Evolutionary conservation across 2,113 vertebrate species (phyloP).

Genomic region (Grantiella picta): DNA sequence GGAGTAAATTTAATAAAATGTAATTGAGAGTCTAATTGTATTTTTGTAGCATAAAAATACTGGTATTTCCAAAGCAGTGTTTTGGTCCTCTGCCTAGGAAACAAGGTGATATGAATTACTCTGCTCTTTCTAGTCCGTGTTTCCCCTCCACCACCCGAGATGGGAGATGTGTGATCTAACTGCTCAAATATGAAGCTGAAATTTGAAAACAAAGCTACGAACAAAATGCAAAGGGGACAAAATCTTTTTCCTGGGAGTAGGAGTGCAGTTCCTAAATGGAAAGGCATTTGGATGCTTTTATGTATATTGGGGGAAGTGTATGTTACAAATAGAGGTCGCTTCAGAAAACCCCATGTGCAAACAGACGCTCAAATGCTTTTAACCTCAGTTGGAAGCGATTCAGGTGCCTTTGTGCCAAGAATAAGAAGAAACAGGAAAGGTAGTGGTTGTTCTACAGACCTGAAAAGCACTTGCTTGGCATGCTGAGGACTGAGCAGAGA

Average conservation of each 20-base stretch:
- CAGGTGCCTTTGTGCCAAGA: conserved; percentile 38
- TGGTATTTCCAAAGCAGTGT: background rate
- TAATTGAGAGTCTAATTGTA: conserved; percentile 2
- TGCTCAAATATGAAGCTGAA: background rate
- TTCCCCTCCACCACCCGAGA: background rate
- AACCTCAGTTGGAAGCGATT: conserved; percentile 24
- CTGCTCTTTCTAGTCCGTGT: background rate
- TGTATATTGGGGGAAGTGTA: background rate
- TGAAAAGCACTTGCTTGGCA: background rate
- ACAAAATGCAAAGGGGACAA: background rate
- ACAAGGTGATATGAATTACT: background rate
- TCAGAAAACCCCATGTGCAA: background rate
- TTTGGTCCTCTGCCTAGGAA: background rate
- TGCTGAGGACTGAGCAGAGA: background rate
- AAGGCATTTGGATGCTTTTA: background rate
- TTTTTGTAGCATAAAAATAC: background rate
- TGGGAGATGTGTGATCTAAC: background rate
- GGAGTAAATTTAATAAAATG: background rate
- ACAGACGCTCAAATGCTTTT: conserved; percentile 5
- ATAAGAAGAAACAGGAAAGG: conserved; percentile 57
- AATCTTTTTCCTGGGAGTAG: background rate
- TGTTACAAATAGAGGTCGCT: background rate
- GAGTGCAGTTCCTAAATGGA: background rate
- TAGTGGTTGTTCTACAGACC: background rate
- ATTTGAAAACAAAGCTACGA: background rate